A percentile compares a stretch with the other conserved stretches of the same genome.
Evolutionary conservation across 1,140 invertebrate genomes (phyloP).

Genomic region (Eufriesea mexicana): DNA sequence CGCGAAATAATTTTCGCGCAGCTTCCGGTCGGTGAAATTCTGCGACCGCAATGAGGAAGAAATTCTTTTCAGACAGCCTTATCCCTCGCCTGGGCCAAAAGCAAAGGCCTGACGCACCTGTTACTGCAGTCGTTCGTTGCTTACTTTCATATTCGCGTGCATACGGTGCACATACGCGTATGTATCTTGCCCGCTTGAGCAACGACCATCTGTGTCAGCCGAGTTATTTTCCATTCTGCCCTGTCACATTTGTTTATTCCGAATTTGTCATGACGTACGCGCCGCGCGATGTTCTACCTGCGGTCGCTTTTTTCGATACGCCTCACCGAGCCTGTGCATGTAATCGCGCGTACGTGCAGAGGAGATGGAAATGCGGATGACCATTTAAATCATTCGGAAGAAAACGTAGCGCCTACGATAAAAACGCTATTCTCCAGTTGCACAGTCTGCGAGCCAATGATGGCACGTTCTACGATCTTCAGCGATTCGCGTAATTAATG

Average conservation of each 20-base stretch:
- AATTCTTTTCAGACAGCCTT: constrained; percentile 57
- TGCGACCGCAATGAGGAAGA: constrained; percentile 25
- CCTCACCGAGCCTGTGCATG: neutral
- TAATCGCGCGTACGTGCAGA: constrained; percentile 1
- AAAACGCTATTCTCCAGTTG: neutral
- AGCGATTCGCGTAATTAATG: no score
- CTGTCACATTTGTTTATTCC: constrained; percentile 63
- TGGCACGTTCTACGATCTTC: no score
- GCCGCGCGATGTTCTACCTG: neutral
- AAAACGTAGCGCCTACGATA: neutral
- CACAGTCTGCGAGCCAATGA: no score
- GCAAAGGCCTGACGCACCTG: constrained; percentile 51
- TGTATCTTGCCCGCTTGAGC: constrained; percentile 13
- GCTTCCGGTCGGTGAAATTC: constrained; percentile 18
- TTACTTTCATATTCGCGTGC: constrained; percentile 53
- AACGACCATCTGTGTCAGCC: constrained; percentile 52
- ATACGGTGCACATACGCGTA: neutral
- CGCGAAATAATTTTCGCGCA: constrained; percentile 19
- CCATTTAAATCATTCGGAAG: constrained; percentile 17
- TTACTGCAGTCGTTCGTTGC: constrained; percentile 54
- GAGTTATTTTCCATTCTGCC: constrained; percentile 65
- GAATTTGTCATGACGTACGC: constrained; percentile 53
- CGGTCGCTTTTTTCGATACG: neutral
- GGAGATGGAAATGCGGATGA: constrained; percentile 1
- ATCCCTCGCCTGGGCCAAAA: constrained; percentile 43